Evolutionary conservation across 2,888 invertebrate genomes (phyloP).

Genomic region (Mesochorus sp.): DNA sequence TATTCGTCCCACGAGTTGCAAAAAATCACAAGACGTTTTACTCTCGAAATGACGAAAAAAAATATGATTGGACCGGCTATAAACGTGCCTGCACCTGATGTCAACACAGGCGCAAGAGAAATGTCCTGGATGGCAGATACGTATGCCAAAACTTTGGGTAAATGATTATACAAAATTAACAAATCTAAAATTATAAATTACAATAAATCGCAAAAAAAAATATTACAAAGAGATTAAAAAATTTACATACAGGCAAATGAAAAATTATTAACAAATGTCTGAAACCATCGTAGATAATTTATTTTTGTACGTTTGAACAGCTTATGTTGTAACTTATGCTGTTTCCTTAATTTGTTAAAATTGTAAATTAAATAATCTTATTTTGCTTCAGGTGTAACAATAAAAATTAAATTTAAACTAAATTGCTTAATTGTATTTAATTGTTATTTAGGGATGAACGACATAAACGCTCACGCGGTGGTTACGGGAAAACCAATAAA

Average conservation of each 20-base stretch:
- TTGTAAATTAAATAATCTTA: too few relatives aligned
- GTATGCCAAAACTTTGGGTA: constrained; percentile 96
- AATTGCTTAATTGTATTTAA: neutral
- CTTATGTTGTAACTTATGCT: too few relatives aligned
- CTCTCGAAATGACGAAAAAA: constrained; percentile 97
- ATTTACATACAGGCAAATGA: too few relatives aligned
- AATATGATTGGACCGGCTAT: constrained; percentile 98
- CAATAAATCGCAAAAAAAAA: neutral
- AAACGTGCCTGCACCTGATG: constrained; percentile 99
- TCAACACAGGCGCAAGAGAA: constrained; percentile 98
- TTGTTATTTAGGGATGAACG: constrained; percentile 78
- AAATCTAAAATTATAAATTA: neutral
- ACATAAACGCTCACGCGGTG: constrained; percentile 96
- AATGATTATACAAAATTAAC: constrained; percentile 82
- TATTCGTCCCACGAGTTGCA: constrained; percentile 97
- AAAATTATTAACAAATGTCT: too few relatives aligned
- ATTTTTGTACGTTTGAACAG: too few relatives aligned
- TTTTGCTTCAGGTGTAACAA: too few relatives aligned
- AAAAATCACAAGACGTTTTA: constrained; percentile 97
- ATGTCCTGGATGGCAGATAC: constrained; percentile 99
- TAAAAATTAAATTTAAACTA: too few relatives aligned
- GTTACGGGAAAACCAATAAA: constrained; percentile 95
- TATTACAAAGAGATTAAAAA: too few relatives aligned
- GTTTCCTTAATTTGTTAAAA: too few relatives aligned
- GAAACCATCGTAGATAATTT: too few relatives aligned